A percentile compares a stretch with the other conserved stretches of the same genome.
Evolutionary conservation across 2,113 vertebrate species (phyloP).

Genomic region (Tamias sibiricus): DNA sequence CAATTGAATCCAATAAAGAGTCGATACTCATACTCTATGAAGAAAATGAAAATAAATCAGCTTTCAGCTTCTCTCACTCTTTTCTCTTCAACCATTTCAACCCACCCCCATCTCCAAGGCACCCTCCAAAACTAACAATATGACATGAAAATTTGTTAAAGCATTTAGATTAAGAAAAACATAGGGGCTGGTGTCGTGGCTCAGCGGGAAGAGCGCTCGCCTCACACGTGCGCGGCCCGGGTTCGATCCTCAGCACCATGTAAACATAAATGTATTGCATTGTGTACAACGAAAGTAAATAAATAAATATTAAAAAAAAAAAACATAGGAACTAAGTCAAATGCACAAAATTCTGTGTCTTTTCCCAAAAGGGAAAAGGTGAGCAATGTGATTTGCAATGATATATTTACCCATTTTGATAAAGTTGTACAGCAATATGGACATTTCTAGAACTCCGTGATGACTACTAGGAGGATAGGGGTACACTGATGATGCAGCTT

Average conservation of each 20-base stretch:
- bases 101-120: neutral
- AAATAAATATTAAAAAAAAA: no score
- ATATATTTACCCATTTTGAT: neutral
- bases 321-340: neutral
- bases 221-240: no score
- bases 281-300: no score
- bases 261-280: no score
- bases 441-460: neutral
- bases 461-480: neutral
- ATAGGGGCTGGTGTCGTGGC: no score
- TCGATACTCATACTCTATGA: neutral
- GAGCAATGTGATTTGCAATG: neutral
- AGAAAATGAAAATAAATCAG: slow-evolving; percentile 54
- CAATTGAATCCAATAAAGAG: neutral
- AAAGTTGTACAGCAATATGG: neutral
- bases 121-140: neutral
- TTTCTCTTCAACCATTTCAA: slow-evolving; percentile 15
- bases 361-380: neutral
- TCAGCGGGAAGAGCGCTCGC: no score
- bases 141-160: neutral
- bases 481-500: neutral
- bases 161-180: slow-evolving; percentile 29
- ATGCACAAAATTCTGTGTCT: neutral
- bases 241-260: no score
- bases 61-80: neutral